phyloP scores from a whole-genome alignment of 2,797 vertebrate genomes.

The Nothura maculosa region DNA sequence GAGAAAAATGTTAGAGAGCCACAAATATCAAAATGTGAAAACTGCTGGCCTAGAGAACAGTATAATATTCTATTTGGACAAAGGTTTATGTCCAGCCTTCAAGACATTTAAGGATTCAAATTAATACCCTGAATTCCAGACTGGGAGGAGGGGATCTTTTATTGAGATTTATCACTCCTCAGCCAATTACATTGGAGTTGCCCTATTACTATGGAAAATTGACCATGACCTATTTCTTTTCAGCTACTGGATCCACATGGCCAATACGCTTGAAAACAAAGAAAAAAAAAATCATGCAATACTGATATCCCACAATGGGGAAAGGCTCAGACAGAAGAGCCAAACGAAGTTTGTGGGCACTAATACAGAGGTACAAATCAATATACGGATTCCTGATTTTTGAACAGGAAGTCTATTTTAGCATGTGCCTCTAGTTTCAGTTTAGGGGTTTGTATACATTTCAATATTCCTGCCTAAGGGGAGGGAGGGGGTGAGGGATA shows the following conservation, averaged over 20 bases:
- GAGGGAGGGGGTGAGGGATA: background rate
- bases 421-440: slow-evolving; percentile 1
- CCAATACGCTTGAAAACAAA: slow-evolving; percentile 54
- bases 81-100: slow-evolving; percentile 41
- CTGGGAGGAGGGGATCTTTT: slow-evolving; percentile 41
- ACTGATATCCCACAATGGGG: slow-evolving; percentile 22
- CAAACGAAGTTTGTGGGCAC: background rate
- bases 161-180: slow-evolving; percentile 41
- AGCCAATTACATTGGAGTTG: slow-evolving; percentile 31
- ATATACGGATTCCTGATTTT: background rate
- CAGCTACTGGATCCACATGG: slow-evolving; percentile 43
- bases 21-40: background rate
- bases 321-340: slow-evolving; percentile 33
- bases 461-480: slow-evolving; percentile 26
- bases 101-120: slow-evolving; percentile 33
- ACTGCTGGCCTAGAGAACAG: background rate
- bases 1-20: background rate
- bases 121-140: slow-evolving; percentile 51
- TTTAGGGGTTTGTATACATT: background rate
- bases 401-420: slow-evolving; percentile 1
- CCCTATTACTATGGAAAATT: slow-evolving; percentile 46
- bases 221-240: slow-evolving; percentile 14
- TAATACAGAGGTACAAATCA: background rate
- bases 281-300: background rate
- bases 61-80: background rate